phyloP scores from a whole-genome alignment of 2,113 vertebrate genomes.

The Hippocampus mohnikei region DNA sequence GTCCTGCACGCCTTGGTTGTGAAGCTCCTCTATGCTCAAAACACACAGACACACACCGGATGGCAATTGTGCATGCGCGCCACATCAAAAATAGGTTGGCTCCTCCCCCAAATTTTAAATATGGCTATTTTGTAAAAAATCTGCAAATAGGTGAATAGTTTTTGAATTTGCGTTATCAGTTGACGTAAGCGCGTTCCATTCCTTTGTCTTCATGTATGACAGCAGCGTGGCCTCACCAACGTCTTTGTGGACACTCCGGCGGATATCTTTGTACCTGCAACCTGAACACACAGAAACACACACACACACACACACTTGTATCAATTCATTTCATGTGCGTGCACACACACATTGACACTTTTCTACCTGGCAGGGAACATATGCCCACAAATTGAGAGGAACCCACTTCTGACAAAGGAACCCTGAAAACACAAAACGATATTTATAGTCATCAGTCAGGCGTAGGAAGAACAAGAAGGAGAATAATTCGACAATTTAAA shows the following conservation, averaged over 20 bases:
- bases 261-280: constrained; percentile 85
- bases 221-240: constrained; percentile 68
- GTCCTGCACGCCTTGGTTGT: constrained; percentile 79
- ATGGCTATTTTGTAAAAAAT: no score
- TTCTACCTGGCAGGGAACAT: constrained; percentile 84
- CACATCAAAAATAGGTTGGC: background rate
- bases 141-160: no score
- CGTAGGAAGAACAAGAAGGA: background rate
- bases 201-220: background rate
- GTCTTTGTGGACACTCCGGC: constrained; percentile 83
- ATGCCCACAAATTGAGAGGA: constrained; percentile 79
- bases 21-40: constrained; percentile 78
- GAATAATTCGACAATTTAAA: background rate
- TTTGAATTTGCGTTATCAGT: no score
- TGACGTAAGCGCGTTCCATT: no score
- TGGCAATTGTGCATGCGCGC: no score
- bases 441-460: background rate
- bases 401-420: constrained; percentile 75
- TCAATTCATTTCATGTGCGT: background rate
- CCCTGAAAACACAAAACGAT: constrained; percentile 64
- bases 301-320: no score
- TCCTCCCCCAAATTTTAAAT: background rate
- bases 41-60: background rate
- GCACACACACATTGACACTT: background rate
- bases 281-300: constrained; percentile 56